Evolutionary conservation across 2,888 invertebrate species (phyloP), one percentile per base, ranked within the genome.

Genomic region (Chymomyza procnemis): DNA sequence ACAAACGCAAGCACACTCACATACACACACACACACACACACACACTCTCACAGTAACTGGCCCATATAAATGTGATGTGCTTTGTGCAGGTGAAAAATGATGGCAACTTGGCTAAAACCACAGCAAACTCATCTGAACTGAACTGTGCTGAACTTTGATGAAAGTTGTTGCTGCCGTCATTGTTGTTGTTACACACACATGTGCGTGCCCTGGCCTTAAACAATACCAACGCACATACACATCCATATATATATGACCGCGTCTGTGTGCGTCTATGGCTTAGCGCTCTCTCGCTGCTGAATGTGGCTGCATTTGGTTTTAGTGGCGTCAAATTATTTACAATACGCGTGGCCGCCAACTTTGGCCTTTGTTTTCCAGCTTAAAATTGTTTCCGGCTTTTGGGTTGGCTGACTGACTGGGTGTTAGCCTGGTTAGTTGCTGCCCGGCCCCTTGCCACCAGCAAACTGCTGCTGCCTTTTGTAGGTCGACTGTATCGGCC

Each of bases 281-380:
- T 55, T 61, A 52, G 58, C 57, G 63, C 47, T 63, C 78, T n/a
- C n/a, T n/a, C n/a, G n/a, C n/a, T 73, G 75, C 68, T 82, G 79
- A 85, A 71, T 78, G 79, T 65, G 79, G 84, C 75, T 67, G 57
- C 67, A 70, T 77, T 85, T 78, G 73, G 74, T 73, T 67, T 73
- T 66, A 52, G 57, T 68, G 65, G 66, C 76, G 61, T 76, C 67
- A 81, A 83, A 80, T 83, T 83, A 85, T 83, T 80, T 78, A 78
- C 79, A 83, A 69, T 69, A 66, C 62, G 18, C 54, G 54, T 50
- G 19, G 54, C 21, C 68, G 63, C 61, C 62, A 67, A 70, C 65
- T 73, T 69, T 75, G 71, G 65, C 70, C 68, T 81, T 75, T 80
- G 64, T 84, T 75, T 77, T 71, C 64, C 56, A 72, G 75, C 78